Percentiles rank a stretch among this genome's conserved stretches.
Conservation (phyloP, 2,113 vertebrate species). For the Xyrauchen texanus region DNA sequence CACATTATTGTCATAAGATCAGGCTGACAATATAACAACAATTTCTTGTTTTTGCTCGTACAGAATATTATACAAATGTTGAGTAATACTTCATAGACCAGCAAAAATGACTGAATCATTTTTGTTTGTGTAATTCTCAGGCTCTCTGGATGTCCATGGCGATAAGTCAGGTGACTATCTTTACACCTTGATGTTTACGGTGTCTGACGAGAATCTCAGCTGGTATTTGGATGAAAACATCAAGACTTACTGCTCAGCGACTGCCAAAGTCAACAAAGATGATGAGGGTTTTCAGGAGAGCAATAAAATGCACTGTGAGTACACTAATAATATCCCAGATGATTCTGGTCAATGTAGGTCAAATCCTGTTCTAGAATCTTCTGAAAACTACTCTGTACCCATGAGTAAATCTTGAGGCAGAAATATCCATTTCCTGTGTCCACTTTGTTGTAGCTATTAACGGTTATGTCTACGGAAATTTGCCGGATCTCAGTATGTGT, state of each 20-base stretch:
- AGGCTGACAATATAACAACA: too few species aligned
- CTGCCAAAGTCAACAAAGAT: slow-evolving; percentile 77
- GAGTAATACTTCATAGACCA: too few species aligned
- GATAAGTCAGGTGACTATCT: slow-evolving; percentile 74
- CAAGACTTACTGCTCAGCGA: slow-evolving; percentile 74
- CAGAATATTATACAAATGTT: too few species aligned
- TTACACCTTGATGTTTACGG: slow-evolving; percentile 88
- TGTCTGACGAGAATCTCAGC: slow-evolving; percentile 93
- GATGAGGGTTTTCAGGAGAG: slow-evolving; percentile 89
- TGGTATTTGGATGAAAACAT: slow-evolving; percentile 97
- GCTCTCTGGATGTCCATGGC: slow-evolving; percentile 72
- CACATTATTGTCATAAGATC: too few species aligned
- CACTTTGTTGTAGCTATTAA: slow-evolving; percentile 83
- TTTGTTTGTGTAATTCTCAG: slow-evolving; percentile 62
- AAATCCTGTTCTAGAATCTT: too few species aligned
- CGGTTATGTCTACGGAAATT: slow-evolving; percentile 87
- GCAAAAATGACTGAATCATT: too few species aligned
- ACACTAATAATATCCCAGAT: not conserved
- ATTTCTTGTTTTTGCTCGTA: too few species aligned
- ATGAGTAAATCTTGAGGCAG: too few species aligned
- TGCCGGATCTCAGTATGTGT: slow-evolving; percentile 89
- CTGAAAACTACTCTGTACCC: too few species aligned
- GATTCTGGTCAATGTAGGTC: too few species aligned
- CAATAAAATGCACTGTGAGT: slow-evolving; percentile 94
- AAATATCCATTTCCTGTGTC: not conserved